Conservation (phyloP, 2,888 invertebrate species). For the Thereva unica region DNA sequence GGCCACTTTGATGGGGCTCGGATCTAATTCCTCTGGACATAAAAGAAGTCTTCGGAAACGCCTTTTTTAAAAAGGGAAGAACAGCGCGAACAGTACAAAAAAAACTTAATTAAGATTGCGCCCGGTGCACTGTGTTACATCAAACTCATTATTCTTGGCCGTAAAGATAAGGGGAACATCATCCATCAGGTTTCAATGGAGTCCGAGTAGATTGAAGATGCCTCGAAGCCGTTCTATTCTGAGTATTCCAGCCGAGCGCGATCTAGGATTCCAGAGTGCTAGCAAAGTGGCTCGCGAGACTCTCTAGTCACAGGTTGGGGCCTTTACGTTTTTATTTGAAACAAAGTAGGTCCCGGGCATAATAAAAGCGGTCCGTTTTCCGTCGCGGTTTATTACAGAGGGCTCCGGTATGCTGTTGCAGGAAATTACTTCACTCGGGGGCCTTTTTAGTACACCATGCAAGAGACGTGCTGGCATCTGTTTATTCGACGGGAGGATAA, state of each 20-base stretch:
- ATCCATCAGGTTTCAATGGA: slow-evolving; percentile 38
- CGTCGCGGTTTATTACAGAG: too few relatives aligned
- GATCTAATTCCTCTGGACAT: slow-evolving; percentile 14
- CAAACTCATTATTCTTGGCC: slow-evolving; percentile 39
- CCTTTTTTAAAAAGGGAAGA: slow-evolving; percentile 8
- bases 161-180: slow-evolving; percentile 37
- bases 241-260: not conserved
- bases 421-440: not conserved
- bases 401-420: not conserved
- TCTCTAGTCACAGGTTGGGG: too few relatives aligned
- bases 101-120: slow-evolving; percentile 37
- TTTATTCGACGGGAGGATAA: slow-evolving; percentile 37
- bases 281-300: too few relatives aligned
- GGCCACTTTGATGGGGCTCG: slow-evolving; percentile 13
- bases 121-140: slow-evolving; percentile 34
- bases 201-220: slow-evolving; percentile 4
- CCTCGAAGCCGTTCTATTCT: not conserved
- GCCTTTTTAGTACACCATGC: too few relatives aligned
- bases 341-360: too few relatives aligned
- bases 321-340: too few relatives aligned
- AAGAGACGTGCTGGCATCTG: slow-evolving; percentile 38
- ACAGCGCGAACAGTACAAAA: not conserved
- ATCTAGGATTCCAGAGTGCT: too few relatives aligned
- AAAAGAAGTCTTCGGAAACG: slow-evolving; percentile 9
- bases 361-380: too few relatives aligned